These are phyloP conservation scores for Euzophera pinguis DNA, from an alignment of 2,888 invertebrate species.

Conservation along the genomic window DNA sequence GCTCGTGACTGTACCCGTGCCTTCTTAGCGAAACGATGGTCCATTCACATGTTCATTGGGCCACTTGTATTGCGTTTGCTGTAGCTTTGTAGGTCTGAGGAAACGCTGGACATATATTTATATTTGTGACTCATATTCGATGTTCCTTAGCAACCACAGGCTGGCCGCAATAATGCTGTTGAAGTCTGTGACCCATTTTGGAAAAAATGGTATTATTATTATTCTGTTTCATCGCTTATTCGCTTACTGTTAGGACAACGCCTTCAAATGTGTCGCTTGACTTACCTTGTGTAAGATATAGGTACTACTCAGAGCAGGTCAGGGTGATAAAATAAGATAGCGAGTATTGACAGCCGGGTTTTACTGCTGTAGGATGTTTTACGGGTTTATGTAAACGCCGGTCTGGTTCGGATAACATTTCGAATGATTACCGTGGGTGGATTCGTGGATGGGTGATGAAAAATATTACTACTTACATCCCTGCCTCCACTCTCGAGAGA, in stretches of 20 bases:
- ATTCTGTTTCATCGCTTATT: not conserved
- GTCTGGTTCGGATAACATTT: not conserved
- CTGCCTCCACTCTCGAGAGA: too few relatives aligned
- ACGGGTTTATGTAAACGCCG: constrained; percentile 5
- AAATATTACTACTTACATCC: not conserved
- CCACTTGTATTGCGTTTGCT: too few relatives aligned
- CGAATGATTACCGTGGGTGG: not conserved
- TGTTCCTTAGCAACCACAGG: too few relatives aligned
- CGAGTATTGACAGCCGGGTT: constrained; percentile 8
- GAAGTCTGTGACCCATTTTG: too few relatives aligned
- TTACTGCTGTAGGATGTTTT: constrained; percentile 4
- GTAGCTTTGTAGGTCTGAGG: too few relatives aligned
- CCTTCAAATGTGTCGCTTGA: not conserved
- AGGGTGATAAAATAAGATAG: constrained; percentile 7
- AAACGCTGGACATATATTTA: too few relatives aligned
- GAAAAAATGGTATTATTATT: too few relatives aligned
- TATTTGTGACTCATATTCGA: too few relatives aligned
- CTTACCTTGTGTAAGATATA: not conserved
- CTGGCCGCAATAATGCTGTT: too few relatives aligned
- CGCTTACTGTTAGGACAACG: not conserved
- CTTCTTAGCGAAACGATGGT: too few relatives aligned
- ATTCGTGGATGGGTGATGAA: not conserved
- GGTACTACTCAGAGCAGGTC: not conserved
- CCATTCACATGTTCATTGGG: too few relatives aligned
- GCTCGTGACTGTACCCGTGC: too few relatives aligned